Evolutionary conservation across 1,140 invertebrate species (phyloP).

Genomic region (Anastrepha obliqua): DNA sequence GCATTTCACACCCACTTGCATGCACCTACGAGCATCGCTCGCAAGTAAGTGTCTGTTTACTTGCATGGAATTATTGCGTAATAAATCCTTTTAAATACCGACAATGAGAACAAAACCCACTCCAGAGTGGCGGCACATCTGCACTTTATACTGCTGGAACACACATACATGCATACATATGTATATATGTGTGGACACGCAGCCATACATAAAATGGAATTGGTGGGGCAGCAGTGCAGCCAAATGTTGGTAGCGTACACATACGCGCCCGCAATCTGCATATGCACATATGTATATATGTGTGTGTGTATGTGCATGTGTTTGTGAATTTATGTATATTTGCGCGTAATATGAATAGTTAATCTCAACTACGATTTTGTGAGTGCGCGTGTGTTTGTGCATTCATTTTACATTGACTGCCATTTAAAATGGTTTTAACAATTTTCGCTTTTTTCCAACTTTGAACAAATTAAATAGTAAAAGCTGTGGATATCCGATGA

Average conservation of each 20-base stretch:
- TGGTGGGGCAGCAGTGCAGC: background rate
- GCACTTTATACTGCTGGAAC: background rate
- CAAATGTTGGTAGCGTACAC: background rate
- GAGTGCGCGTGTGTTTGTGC: background rate
- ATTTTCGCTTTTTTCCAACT: background rate
- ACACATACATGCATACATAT: background rate
- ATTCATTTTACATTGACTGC: background rate
- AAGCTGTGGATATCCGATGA: background rate
- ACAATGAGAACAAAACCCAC: slow-evolving; percentile 1
- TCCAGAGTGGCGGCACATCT: background rate
- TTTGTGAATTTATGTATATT: background rate
- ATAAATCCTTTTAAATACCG: slow-evolving; percentile 34
- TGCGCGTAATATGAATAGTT: background rate
- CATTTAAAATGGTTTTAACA: background rate
- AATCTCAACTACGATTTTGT: background rate
- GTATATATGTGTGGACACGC: too few species aligned
- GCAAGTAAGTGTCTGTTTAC: slow-evolving; percentile 7
- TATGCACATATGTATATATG: too few species aligned
- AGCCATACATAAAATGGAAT: too few species aligned
- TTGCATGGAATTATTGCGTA: slow-evolving; percentile 2
- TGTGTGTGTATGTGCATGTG: too few species aligned
- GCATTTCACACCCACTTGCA: background rate
- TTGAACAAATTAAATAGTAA: background rate
- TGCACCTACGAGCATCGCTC: background rate
- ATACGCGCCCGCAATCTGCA: background rate